Evolutionary conservation across 2,888 invertebrate species (phyloP).

Genomic region (Darwinula stevensoni): DNA sequence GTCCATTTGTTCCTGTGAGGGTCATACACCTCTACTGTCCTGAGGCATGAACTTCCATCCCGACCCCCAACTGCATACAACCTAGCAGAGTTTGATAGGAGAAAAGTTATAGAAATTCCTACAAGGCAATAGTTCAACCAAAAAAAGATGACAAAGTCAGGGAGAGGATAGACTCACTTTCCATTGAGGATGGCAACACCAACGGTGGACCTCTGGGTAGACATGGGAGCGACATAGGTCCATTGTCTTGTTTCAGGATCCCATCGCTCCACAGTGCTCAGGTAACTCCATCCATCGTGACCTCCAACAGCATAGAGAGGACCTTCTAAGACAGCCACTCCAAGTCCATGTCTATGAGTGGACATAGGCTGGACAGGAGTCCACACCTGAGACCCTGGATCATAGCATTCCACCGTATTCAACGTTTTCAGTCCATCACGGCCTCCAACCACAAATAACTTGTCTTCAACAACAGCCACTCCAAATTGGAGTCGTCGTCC

Average conservation of each 20-base stretch:
- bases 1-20: constrained; percentile 52
- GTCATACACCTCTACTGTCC: constrained; percentile 62
- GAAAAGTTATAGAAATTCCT: neutral
- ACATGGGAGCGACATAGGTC: constrained; percentile 72
- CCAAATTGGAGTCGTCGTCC: constrained; percentile 64
- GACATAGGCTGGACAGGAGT: constrained; percentile 55
- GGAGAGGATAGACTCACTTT: constrained; percentile 18
- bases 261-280: constrained; percentile 77
- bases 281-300: constrained; percentile 81
- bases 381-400: constrained; percentile 50
- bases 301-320: constrained; percentile 84
- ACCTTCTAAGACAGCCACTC: constrained; percentile 33
- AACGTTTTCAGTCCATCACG: constrained; percentile 75
- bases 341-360: constrained; percentile 35
- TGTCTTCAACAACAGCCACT: constrained; percentile 36
- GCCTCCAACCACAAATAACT: constrained; percentile 61
- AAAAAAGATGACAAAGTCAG: neutral
- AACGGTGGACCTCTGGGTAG: constrained; percentile 57
- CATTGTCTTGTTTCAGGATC: constrained; percentile 61
- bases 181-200: constrained; percentile 60
- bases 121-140: neutral
- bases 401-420: constrained; percentile 71
- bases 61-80: constrained; percentile 76
- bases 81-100: constrained; percentile 17
- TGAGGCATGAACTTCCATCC: constrained; percentile 64